These are phyloP conservation scores for Sclerurus mexicanus DNA, from an alignment of 2,113 vertebrate genomes.

Conservation along the genomic window DNA sequence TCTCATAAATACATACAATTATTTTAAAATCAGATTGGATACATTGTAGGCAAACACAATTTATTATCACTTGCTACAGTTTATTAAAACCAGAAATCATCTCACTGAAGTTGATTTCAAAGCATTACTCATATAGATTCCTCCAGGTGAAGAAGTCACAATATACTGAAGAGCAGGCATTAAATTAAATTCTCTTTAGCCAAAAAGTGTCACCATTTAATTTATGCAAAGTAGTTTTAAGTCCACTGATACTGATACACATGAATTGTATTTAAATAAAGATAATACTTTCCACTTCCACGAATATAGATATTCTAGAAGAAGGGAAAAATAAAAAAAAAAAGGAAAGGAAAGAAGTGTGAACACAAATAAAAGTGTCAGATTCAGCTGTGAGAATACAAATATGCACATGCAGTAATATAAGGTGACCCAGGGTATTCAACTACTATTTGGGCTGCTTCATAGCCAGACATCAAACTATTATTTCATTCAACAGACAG, in stretches of 20 bases:
- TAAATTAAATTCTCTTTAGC: background rate
- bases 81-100: background rate
- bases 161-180: background rate
- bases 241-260: background rate
- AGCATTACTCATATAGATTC: background rate
- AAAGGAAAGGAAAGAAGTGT: background rate
- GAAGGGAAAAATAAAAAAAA: background rate
- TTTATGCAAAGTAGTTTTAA: background rate
- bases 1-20: background rate
- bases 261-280: background rate
- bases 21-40: background rate
- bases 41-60: background rate
- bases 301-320: background rate
- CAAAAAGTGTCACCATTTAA: background rate
- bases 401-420: background rate
- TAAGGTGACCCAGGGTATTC: background rate
- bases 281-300: background rate
- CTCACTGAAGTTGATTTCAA: background rate
- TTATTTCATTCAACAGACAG: background rate
- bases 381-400: background rate
- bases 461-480: background rate
- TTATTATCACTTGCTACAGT: background rate
- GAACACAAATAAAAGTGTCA: background rate
- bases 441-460: background rate
- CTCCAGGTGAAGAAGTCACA: background rate